Conservation (phyloP, 2,888 invertebrate genomes). For the Acholoe squamosa region DNA sequence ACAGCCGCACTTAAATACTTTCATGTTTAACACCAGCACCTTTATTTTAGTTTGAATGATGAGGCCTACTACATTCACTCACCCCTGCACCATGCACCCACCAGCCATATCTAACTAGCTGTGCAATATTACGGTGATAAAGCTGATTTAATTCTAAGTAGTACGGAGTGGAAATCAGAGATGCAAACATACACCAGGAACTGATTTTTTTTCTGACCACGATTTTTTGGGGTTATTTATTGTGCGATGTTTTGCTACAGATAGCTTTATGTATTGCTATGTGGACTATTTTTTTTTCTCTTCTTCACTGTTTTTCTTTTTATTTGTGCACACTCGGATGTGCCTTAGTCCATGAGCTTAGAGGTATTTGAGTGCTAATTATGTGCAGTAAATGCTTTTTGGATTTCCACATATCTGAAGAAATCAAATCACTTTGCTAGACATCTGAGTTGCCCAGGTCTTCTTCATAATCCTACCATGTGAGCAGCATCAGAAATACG, state of each 20-base stretch:
- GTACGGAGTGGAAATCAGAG: not conserved
- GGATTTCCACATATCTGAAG: too few species aligned
- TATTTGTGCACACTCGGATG: too few species aligned
- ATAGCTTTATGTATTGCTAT: not conserved
- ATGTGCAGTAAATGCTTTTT: too few species aligned
- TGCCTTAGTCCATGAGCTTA: too few species aligned
- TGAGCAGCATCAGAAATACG: too few species aligned
- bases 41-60: not conserved
- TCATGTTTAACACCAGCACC: not conserved
- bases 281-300: not conserved
- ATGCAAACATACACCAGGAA: not conserved
- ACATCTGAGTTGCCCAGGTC: too few species aligned
- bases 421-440: too few species aligned
- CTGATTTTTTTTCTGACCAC: not conserved
- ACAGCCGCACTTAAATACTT: conserved; percentile 52
- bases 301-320: too few species aligned
- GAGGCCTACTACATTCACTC: not conserved
- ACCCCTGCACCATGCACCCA: not conserved
- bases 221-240: not conserved
- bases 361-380: too few species aligned
- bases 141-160: not conserved
- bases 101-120: not conserved
- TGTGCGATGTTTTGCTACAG: not conserved
- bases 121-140: not conserved
- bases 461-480: too few species aligned